phyloP scores from a whole-genome alignment of 2,888 invertebrate species.

The Scelioninae gen. 1 region DNA sequence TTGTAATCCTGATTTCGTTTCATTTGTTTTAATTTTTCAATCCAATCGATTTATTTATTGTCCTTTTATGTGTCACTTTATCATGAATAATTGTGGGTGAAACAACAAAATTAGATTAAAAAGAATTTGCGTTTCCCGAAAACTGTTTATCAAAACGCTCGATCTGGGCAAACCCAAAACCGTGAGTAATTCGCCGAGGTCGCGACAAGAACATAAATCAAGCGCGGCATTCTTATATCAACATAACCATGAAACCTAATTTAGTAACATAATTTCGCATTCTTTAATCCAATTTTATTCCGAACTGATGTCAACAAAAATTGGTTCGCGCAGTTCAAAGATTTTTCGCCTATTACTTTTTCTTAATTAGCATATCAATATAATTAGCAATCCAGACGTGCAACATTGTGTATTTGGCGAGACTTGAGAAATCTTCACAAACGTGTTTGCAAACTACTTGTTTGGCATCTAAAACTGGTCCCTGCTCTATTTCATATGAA shows the following conservation, averaged over 20 bases:
- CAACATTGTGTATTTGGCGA: constrained; percentile 42
- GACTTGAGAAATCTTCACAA: constrained; percentile 40
- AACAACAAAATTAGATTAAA: neutral
- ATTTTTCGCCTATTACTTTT: constrained; percentile 30
- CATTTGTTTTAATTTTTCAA: too few species aligned
- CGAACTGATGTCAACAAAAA: constrained; percentile 4
- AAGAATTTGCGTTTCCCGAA: constrained; percentile 16
- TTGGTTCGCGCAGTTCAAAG: neutral
- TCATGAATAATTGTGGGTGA: too few species aligned
- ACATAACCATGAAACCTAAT: constrained; percentile 5
- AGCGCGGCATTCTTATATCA: constrained; percentile 36
- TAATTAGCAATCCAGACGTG: constrained; percentile 49
- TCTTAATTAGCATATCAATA: constrained; percentile 29
- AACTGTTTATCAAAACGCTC: constrained; percentile 17
- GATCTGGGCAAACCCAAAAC: constrained; percentile 25
- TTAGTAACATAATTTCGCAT: constrained; percentile 27
- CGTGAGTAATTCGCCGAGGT: constrained; percentile 45
- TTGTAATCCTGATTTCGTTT: too few species aligned
- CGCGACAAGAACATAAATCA: constrained; percentile 40
- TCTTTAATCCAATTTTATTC: constrained; percentile 30
- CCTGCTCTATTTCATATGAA: constrained; percentile 37
- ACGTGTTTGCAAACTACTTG: constrained; percentile 40
- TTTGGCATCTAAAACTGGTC: constrained; percentile 32
- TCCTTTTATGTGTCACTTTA: too few species aligned
- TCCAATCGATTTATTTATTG: too few species aligned